phyloP scores from a whole-genome alignment of 2,113 vertebrate genomes.

The Amblyopsis rosae region DNA sequence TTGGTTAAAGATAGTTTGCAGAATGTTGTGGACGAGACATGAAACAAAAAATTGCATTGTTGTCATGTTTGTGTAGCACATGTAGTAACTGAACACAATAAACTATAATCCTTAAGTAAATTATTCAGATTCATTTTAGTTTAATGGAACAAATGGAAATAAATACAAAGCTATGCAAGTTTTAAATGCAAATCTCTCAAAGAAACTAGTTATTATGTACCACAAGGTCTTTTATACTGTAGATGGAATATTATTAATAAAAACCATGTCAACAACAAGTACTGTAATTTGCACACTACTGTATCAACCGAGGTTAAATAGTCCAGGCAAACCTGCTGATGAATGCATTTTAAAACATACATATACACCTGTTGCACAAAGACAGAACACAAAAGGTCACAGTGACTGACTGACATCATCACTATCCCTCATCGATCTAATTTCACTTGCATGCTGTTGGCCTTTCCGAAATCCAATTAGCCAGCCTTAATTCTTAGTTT shows the following conservation, averaged over 20 bases:
- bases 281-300: not conserved
- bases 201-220: conserved; percentile 7
- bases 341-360: conserved; percentile 27
- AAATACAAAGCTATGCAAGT: no score
- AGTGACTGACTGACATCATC: not conserved
- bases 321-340: conserved; percentile 16
- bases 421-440: conserved; percentile 24
- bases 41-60: no score
- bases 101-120: no score
- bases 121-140: no score
- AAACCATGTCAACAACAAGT: no score
- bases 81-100: no score
- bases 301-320: conserved; percentile 7
- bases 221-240: conserved; percentile 5
- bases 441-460: not conserved
- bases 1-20: no score
- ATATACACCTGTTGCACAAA: not conserved
- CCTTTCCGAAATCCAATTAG: conserved; percentile 28
- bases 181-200: not conserved
- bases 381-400: not conserved
- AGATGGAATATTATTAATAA: not conserved
- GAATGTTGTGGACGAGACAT: no score
- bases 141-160: no score
- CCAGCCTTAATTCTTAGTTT: conserved; percentile 8
- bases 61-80: no score